A percentile compares a stretch with the other conserved stretches of the same genome.
Evolutionary conservation across 92 coral and sea anemone species (phyloP).

Genomic region (Epizoanthus illoricatus): DNA sequence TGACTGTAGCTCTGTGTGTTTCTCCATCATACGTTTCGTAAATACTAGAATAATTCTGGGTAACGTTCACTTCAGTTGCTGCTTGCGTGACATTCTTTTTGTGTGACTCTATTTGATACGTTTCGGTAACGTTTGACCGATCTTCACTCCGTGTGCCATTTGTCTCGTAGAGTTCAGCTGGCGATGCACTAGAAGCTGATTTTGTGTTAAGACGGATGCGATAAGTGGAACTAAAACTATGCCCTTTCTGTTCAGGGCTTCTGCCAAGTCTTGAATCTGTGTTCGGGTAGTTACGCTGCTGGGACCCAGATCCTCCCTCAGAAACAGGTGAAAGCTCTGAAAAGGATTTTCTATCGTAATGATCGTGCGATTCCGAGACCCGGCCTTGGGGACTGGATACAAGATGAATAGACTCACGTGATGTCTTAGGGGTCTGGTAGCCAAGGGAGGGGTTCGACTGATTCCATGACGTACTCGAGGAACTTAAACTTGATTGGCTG

Average conservation of each 20-base stretch:
- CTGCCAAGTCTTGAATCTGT: conserved; percentile 4
- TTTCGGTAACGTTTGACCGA: background rate
- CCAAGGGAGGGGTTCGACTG: conserved; percentile 61
- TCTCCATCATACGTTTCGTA: conserved; percentile 1
- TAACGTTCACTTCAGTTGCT: background rate
- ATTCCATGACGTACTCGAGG: conserved; percentile 87
- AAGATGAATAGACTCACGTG: conserved; percentile 35
- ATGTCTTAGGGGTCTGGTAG: conserved; percentile 39
- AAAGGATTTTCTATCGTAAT: conserved; percentile 17
- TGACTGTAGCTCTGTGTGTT: background rate
- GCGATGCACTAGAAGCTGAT: background rate
- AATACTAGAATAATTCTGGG: conserved; percentile 5
- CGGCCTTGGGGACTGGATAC: conserved; percentile 9
- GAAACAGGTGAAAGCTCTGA: conserved; percentile 31
- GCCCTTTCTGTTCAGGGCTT: background rate
- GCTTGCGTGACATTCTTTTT: background rate
- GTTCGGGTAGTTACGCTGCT: background rate
- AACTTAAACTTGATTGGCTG: conserved; percentile 88
- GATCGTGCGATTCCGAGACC: conserved; percentile 19
- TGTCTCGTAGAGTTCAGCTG: background rate
- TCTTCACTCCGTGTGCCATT: background rate
- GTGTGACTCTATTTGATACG: background rate
- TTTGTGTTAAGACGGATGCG: conserved; percentile 13
- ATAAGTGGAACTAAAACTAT: conserved; percentile 16
- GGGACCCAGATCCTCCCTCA: conserved; percentile 9